A percentile compares a stretch with the other conserved stretches of the same genome.
Evolutionary conservation across 2,797 vertebrate species (phyloP).

Genomic region (Falco berigora): DNA sequence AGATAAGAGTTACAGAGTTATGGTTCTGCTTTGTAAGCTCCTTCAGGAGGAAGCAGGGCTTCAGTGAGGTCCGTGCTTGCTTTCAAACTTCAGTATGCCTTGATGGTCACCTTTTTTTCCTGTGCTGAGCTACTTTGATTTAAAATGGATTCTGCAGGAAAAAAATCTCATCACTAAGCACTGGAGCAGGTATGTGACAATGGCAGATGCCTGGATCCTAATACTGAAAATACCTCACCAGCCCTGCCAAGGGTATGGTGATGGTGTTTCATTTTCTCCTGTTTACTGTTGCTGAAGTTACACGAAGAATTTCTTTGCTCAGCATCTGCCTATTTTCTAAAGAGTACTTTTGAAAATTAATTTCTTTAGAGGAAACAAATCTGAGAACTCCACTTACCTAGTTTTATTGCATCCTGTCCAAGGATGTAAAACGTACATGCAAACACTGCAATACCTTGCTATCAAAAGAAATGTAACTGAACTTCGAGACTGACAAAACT

Average conservation of each 20-base stretch:
- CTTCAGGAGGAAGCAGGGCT: background rate
- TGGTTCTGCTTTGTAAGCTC: background rate
- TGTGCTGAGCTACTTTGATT: background rate
- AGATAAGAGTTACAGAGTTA: constrained; percentile 38
- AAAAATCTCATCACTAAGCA: background rate
- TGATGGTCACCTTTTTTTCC: background rate
- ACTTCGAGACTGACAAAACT: background rate
- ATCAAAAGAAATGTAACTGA: background rate
- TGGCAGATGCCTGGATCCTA: background rate
- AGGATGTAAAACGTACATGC: background rate
- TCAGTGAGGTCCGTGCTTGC: background rate
- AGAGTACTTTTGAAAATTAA: background rate
- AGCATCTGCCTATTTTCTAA: background rate
- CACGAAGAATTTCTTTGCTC: background rate
- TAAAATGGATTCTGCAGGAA: background rate
- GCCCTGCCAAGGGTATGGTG: background rate
- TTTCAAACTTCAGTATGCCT: background rate
- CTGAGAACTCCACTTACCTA: background rate
- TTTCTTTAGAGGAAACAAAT: background rate
- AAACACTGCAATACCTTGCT: background rate
- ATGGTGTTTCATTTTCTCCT: background rate
- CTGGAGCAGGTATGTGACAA: background rate
- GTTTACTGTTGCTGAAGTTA: background rate
- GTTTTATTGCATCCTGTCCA: background rate
- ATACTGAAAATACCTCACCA: background rate